These are phyloP conservation scores for Tragelaphus eurycerus DNA, from an alignment of 2,797 vertebrate genomes.

Conservation along the genomic window DNA sequence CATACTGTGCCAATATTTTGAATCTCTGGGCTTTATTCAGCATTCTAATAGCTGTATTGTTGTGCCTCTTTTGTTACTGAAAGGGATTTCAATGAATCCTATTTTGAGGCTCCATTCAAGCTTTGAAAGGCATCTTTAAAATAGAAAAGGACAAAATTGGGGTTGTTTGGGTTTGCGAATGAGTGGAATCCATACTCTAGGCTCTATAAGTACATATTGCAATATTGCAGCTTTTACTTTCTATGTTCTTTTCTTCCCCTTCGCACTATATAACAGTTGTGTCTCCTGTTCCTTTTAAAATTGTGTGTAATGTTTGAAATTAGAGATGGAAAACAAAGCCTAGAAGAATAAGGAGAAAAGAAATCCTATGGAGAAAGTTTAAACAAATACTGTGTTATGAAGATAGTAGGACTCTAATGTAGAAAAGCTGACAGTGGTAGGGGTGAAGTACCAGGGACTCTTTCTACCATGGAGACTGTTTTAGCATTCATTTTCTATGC, in stretches of 20 bases:
- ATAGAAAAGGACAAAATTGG: constrained; percentile 66
- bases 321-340: constrained; percentile 1
- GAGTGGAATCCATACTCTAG: constrained; percentile 49
- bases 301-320: constrained; percentile 26
- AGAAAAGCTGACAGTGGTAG: background rate
- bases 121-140: constrained; percentile 68
- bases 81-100: constrained; percentile 61
- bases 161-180: constrained; percentile 69
- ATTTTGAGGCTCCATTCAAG: constrained; percentile 69
- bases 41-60: constrained; percentile 65
- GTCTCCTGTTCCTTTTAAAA: constrained; percentile 28
- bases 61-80: constrained; percentile 57
- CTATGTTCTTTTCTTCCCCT: background rate
- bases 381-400: constrained; percentile 30
- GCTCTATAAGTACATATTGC: constrained; percentile 23
- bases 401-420: background rate
- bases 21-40: constrained; percentile 66
- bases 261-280: background rate
- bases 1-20: constrained; percentile 64
- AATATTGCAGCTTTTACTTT: constrained; percentile 27
- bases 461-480: background rate
- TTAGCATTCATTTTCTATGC: background rate
- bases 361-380: background rate
- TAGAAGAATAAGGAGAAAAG: background rate
- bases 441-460: background rate